Conservation (phyloP, 2,888 invertebrate species). For the Callyntrura guangdongensis region DNA sequence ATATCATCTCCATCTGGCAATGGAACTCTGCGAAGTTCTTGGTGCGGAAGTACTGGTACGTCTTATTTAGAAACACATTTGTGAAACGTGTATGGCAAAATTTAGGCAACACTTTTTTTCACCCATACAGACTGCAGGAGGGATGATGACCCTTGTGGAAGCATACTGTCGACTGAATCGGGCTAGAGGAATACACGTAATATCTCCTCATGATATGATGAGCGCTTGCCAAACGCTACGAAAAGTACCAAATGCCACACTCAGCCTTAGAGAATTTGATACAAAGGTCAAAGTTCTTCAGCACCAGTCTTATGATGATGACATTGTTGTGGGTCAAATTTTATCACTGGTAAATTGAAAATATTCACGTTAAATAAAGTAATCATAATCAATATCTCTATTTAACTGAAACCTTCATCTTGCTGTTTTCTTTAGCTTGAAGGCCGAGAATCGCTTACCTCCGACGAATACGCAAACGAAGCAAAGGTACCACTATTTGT, state of each 20-base stretch:
- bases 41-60: slow-evolving; percentile 92
- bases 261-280: slow-evolving; percentile 94
- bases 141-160: slow-evolving; percentile 98
- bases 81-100: neutral
- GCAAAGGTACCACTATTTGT: slow-evolving; percentile 95
- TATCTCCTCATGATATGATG: slow-evolving; percentile 98
- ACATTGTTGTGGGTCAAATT: slow-evolving; percentile 84
- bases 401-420: neutral
- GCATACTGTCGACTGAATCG: slow-evolving; percentile 98
- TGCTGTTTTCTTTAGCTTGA: slow-evolving; percentile 85
- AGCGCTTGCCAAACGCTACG: slow-evolving; percentile 94
- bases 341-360: slow-evolving; percentile 79
- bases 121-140: slow-evolving; percentile 92
- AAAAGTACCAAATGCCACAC: slow-evolving; percentile 89
- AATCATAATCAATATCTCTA: too few relatives aligned
- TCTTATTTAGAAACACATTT: neutral
- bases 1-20: slow-evolving; percentile 94
- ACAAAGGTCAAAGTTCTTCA: slow-evolving; percentile 99
- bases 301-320: slow-evolving; percentile 89
- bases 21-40: slow-evolving; percentile 94
- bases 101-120: too few relatives aligned
- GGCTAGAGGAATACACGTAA: slow-evolving; percentile 96
- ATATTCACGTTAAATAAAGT: too few relatives aligned
- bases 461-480: slow-evolving; percentile 94
- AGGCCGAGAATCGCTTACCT: slow-evolving; percentile 90